These are phyloP conservation scores for Sebastes nivosus DNA, from an alignment of 2,797 vertebrate genomes.

Conservation along the genomic window DNA sequence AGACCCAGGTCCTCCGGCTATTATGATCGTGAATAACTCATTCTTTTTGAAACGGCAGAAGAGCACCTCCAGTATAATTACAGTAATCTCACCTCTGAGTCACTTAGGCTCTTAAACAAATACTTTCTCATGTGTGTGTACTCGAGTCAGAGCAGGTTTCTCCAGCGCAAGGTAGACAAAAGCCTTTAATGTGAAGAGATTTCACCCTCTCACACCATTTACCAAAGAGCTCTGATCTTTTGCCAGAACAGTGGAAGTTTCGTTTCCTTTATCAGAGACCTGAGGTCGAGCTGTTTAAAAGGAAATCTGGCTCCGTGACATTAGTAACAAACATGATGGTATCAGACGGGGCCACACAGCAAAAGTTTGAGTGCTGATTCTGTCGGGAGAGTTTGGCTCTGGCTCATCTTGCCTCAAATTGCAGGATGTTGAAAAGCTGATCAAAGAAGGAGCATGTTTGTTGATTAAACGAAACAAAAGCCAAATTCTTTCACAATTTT, in stretches of 20 bases:
- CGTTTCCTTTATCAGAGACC: not conserved
- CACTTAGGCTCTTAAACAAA: not conserved
- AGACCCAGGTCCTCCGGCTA: not conserved
- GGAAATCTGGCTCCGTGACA: not conserved
- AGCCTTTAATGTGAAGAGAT: not conserved
- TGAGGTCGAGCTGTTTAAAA: not conserved
- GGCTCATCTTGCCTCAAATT: not conserved
- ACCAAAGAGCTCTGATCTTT: not conserved
- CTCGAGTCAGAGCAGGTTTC: conserved; percentile 15
- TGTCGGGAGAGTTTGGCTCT: not conserved
- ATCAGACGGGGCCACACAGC: not conserved
- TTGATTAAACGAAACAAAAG: not conserved
- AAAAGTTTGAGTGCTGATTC: not conserved
- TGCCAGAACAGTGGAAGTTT: not conserved
- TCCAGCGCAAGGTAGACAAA: not conserved
- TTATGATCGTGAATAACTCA: not conserved
- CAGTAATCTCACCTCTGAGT: not conserved
- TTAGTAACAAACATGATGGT: not conserved
- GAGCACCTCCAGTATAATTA: not conserved
- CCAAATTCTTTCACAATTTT: too few relatives aligned
- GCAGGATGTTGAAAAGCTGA: not conserved
- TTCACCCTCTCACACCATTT: not conserved
- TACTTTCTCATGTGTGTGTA: not conserved
- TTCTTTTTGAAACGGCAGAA: not conserved
- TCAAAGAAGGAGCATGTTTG: not conserved